Conservation (phyloP, 2,888 invertebrate species). For the Agrilus biguttatus region DNA sequence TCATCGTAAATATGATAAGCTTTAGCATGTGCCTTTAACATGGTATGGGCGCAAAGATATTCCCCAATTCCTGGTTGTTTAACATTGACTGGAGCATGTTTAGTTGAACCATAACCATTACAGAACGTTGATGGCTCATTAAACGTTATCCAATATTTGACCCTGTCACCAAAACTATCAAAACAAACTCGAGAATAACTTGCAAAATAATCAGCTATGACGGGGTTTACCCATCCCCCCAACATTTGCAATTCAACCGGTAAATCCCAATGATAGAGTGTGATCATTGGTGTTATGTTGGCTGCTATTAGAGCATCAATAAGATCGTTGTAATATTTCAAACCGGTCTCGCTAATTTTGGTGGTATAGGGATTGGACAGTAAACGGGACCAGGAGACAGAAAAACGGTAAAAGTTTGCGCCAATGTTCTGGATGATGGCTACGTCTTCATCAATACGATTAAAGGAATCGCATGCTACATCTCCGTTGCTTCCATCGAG, state of each 20-base stretch:
- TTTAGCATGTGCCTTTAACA: slow-evolving; percentile 30
- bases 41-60: slow-evolving; percentile 40
- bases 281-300: slow-evolving; percentile 24
- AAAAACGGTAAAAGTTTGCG: slow-evolving; percentile 41
- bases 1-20: slow-evolving; percentile 25
- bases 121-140: slow-evolving; percentile 32
- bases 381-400: slow-evolving; percentile 50
- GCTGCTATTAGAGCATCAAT: slow-evolving; percentile 48
- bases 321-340: slow-evolving; percentile 59
- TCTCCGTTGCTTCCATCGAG: no score
- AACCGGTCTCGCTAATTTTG: slow-evolving; percentile 50
- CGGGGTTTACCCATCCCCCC: slow-evolving; percentile 47
- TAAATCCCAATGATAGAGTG: slow-evolving; percentile 21
- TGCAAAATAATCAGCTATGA: slow-evolving; percentile 36
- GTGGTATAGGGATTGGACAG: slow-evolving; percentile 48
- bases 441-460: no score
- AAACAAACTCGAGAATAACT: slow-evolving; percentile 35
- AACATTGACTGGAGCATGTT: slow-evolving; percentile 22
- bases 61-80: slow-evolving; percentile 32
- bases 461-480: no score
- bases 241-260: slow-evolving; percentile 30
- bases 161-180: slow-evolving; percentile 15
- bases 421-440: slow-evolving; percentile 32
- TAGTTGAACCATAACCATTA: slow-evolving; percentile 17
- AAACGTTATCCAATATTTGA: slow-evolving; percentile 35